phyloP scores from a whole-genome alignment of 1,140 invertebrate genomes.

The Portunus trituberculatus region DNA sequence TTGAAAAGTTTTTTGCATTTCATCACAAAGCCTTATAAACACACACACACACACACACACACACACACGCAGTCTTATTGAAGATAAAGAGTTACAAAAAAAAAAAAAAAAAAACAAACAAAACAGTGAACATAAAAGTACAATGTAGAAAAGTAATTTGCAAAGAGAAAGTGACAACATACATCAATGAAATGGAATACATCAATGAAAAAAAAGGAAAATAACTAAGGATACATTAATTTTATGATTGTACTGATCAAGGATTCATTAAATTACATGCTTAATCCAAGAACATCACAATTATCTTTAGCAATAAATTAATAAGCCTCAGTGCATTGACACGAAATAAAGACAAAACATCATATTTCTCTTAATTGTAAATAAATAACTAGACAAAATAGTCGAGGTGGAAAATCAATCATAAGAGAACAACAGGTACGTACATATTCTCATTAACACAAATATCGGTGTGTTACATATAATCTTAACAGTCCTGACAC shows the following conservation, averaged over 20 bases:
- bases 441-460: too few relatives aligned
- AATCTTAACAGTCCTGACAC: background rate
- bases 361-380: background rate
- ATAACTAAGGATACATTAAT: too few relatives aligned
- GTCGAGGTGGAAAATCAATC: background rate
- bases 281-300: background rate
- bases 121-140: too few relatives aligned
- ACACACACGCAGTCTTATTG: background rate
- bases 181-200: too few relatives aligned
- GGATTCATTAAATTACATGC: too few relatives aligned
- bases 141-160: too few relatives aligned
- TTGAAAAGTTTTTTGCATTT: background rate
- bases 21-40: background rate
- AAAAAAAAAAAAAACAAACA: too few relatives aligned
- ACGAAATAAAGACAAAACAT: background rate
- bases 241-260: too few relatives aligned
- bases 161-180: too few relatives aligned
- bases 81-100: background rate
- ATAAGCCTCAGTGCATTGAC: background rate
- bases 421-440: too few relatives aligned
- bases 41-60: constrained; percentile 8
- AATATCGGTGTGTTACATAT: background rate
- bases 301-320: background rate
- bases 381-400: background rate
- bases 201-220: too few relatives aligned